Conservation (phyloP, 2,113 vertebrate genomes). For the Phyllostomus discolor region DNA sequence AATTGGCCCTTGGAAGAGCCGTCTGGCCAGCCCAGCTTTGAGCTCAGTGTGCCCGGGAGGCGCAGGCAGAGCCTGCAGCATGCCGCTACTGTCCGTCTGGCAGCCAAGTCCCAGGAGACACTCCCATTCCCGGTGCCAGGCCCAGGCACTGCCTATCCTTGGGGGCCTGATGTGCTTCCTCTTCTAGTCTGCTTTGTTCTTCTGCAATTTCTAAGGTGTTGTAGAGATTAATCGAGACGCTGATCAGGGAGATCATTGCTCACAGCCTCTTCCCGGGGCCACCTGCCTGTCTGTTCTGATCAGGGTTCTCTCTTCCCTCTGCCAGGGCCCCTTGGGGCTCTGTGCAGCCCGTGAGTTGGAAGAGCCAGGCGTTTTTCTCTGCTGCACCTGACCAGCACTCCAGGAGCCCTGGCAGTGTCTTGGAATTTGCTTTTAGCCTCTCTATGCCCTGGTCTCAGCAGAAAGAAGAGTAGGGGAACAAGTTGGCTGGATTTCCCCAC, state of each 20-base stretch:
- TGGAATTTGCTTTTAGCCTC: background rate
- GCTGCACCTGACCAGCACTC: background rate
- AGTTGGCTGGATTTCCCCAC: background rate
- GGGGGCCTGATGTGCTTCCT: background rate
- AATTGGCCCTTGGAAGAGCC: background rate
- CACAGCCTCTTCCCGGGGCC: background rate
- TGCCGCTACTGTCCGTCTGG: background rate
- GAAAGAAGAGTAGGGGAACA: background rate
- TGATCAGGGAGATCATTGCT: background rate
- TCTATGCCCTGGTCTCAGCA: background rate
- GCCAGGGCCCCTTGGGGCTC: accelerated
- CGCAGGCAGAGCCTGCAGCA: background rate
- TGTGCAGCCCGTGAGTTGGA: background rate
- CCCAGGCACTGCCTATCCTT: background rate
- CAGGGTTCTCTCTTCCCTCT: background rate
- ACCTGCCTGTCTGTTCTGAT: background rate
- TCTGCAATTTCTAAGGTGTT: background rate
- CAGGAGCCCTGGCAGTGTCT: background rate
- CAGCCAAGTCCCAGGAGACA: background rate
- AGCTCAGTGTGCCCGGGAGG: accelerated
- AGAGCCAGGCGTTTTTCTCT: background rate
- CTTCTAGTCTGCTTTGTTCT: conserved; percentile 31
- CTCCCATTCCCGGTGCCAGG: background rate
- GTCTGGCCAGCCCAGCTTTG: background rate
- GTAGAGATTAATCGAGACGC: background rate